Conservation (phyloP, 2,797 vertebrate species). For the Ptychadena robeensis region DNA sequence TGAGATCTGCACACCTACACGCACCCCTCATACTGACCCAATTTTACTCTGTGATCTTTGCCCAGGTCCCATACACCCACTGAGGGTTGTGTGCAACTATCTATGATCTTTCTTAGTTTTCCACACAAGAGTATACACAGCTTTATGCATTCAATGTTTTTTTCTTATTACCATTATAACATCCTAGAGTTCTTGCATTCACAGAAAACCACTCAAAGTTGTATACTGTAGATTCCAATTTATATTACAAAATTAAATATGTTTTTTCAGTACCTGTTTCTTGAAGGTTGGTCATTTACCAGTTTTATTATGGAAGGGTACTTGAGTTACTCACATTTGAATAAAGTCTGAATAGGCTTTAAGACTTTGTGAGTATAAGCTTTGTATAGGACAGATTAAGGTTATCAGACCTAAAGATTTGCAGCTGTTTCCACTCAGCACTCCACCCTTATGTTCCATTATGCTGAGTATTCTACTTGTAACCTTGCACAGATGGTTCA, state of each 20-base stretch:
- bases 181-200: background rate
- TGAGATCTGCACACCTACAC: too few species aligned
- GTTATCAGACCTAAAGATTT: constrained; percentile 57
- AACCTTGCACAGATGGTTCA: constrained; percentile 60
- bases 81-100: too few species aligned
- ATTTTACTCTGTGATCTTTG: too few species aligned
- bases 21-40: too few species aligned
- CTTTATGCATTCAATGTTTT: background rate
- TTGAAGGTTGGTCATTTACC: constrained; percentile 15
- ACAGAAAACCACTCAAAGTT: background rate
- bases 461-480: constrained; percentile 56
- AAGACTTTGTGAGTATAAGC: constrained; percentile 16
- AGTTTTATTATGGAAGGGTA: background rate
- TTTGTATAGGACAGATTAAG: constrained; percentile 57
- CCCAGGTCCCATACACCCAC: too few species aligned
- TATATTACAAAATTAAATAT: background rate
- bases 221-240: background rate
- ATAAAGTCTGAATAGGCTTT: constrained; percentile 32
- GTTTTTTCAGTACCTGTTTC: constrained; percentile 19
- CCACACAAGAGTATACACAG: background rate
- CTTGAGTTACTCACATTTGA: constrained; percentile 39
- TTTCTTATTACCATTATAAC: too few species aligned
- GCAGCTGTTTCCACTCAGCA: constrained; percentile 60
- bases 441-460: constrained; percentile 40
- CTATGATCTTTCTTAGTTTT: too few species aligned